Evolutionary conservation across 2,888 invertebrate species (phyloP), one percentile per base, ranked within the genome.

Genomic region (Hydraecia micacea): DNA sequence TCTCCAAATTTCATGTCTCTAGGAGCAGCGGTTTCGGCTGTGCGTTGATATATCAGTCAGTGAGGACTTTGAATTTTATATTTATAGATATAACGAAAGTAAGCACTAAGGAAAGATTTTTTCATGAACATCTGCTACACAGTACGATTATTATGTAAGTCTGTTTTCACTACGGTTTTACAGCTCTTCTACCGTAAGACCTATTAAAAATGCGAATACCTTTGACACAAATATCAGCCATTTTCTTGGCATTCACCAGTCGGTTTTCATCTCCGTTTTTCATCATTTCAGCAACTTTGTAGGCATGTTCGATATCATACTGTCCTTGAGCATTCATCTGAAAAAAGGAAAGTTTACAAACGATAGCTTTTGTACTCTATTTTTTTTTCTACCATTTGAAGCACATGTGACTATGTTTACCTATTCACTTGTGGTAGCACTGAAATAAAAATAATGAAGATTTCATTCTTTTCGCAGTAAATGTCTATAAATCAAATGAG

Each of bases 231-330:
- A 93, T 18, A 65, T 95, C 95, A 36, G 93, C 93, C 84, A 96
- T 81, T 88, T 95, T 95, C 81, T 89, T 95, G 3, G 87, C 95
- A 75, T 95, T 96, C 18, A 80, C 90, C 39, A 93, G 65, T 82
- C 95, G 90, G 73, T 94, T 93, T 58, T 95, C 94, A 62, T 95
- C 94, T 15, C 94, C 95, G 52, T 94, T 93, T 83, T 94, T 94
- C 15, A 87, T 80, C n/a, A 86, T 25, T 86, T 95, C 94, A 9
- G 95, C 95, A 46, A 94, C 81, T 89, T 93, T 91, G 75, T 95
- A 95, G 0, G 90, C 93, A 46, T 93, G 91, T 0, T 94, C 92
- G 9, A 93, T 39, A 75, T 94, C 89, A 68, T 94, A 95, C 60
- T 91, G 58, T 2, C 96, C 95, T 82, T 94, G 86, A 21, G 87